Conservation (phyloP, 1,140 invertebrate species). For the Coenobita brevimanus region DNA sequence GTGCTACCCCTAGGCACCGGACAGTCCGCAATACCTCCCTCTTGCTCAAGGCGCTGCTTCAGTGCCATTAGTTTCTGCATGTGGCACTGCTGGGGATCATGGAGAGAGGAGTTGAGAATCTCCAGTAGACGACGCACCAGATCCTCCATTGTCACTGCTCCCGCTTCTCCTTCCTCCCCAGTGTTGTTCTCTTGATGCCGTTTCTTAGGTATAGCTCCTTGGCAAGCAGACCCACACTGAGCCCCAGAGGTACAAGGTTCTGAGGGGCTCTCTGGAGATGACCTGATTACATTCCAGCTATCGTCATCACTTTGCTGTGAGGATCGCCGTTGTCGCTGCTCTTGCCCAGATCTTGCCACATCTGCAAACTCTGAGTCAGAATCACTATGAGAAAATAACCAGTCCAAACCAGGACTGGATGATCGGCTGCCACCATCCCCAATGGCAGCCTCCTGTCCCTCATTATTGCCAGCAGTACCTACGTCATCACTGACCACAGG, state of each 20-base stretch:
- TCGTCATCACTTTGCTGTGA: conserved; percentile 43
- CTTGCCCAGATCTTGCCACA: conserved; percentile 20
- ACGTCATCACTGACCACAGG: conserved; percentile 56
- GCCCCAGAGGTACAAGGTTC: conserved; percentile 22
- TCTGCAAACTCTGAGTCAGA: conserved; percentile 60
- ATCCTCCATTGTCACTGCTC: conserved; percentile 55
- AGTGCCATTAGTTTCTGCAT: conserved; percentile 55
- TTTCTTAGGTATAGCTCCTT: conserved; percentile 58
- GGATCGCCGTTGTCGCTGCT: conserved; percentile 32
- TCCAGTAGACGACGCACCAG: conserved; percentile 44
- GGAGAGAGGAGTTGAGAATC: conserved; percentile 52
- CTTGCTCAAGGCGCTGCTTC: conserved; percentile 54
- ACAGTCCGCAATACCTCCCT: conserved; percentile 36
- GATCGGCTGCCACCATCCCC: conserved; percentile 15
- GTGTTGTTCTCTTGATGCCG: conserved; percentile 40
- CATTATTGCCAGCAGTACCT: conserved; percentile 38
- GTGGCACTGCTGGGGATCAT: conserved; percentile 55
- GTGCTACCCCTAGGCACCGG: not conserved
- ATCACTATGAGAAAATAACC: conserved; percentile 65
- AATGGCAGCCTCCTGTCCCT: not conserved
- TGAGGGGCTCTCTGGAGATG: conserved; percentile 47
- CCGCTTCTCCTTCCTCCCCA: conserved; percentile 25
- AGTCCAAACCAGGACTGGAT: conserved; percentile 54
- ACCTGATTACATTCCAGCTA: conserved; percentile 49
- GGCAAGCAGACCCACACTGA: conserved; percentile 29